Evolutionary conservation across 2,888 invertebrate species (phyloP).

Genomic region (Hedychridium roseum): DNA sequence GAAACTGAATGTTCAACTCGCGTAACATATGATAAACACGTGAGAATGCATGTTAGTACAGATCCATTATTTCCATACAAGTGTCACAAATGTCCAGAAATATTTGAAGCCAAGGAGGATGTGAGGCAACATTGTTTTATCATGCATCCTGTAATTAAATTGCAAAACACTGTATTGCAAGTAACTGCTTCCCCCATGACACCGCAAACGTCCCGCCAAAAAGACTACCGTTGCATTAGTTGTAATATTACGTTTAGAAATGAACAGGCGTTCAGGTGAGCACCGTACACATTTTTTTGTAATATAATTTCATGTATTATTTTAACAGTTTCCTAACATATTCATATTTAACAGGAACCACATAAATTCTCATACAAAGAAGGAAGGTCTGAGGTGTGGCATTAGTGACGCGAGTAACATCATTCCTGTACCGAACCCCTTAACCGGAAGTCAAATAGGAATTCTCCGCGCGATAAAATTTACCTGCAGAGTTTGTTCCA

Average conservation of each 20-base stretch:
- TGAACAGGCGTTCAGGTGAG: constrained; percentile 47
- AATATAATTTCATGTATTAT: neutral
- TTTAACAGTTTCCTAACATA: neutral
- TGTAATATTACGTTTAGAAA: constrained; percentile 45
- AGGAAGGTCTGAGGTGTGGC: constrained; percentile 31
- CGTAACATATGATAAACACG: constrained; percentile 38
- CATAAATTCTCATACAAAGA: constrained; percentile 34
- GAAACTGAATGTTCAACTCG: constrained; percentile 37
- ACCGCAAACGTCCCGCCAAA: constrained; percentile 13
- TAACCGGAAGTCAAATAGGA: constrained; percentile 37
- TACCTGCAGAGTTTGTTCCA: constrained; percentile 49
- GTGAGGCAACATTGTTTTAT: constrained; percentile 36
- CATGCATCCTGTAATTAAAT: constrained; percentile 25
- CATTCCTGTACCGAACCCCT: constrained; percentile 32
- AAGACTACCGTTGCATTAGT: constrained; percentile 27
- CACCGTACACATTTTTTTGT: neutral
- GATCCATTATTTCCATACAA: constrained; percentile 47
- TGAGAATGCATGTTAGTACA: constrained; percentile 42
- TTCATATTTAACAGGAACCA: constrained; percentile 42
- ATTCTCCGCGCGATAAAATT: constrained; percentile 44
- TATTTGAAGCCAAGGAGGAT: constrained; percentile 43
- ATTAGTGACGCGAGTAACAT: constrained; percentile 31
- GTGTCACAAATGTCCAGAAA: constrained; percentile 48
- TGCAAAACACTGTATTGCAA: constrained; percentile 25
- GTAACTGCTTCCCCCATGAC: constrained; percentile 12